A percentile compares a stretch with the other conserved stretches of the same genome.
phyloP scores from a whole-genome alignment of 1,140 invertebrate species.

The Mya arenaria region DNA sequence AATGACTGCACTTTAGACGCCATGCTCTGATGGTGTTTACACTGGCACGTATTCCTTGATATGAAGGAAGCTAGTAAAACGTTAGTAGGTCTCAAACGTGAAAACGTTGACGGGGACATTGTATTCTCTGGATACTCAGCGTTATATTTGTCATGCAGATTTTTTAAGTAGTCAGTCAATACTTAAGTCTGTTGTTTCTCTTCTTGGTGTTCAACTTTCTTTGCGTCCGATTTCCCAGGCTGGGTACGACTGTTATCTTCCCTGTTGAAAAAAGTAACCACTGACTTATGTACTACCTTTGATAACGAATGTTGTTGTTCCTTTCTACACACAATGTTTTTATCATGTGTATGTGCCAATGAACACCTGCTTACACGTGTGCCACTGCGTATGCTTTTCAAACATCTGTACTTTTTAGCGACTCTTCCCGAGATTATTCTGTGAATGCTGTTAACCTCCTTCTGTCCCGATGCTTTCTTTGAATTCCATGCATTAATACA shows the following conservation, averaged over 20 bases:
- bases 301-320: background rate
- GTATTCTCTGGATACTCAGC: background rate
- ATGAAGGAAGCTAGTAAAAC: slow-evolving; percentile 42
- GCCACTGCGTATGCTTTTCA: background rate
- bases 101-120: slow-evolving; percentile 18
- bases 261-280: background rate
- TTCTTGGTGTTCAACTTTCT: background rate
- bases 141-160: slow-evolving; percentile 8
- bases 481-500: background rate
- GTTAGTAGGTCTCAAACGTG: slow-evolving; percentile 18
- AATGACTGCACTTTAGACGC: slow-evolving; percentile 34
- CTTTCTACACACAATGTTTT: background rate
- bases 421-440: background rate
- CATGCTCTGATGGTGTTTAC: slow-evolving; percentile 46
- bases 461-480: background rate
- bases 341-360: background rate
- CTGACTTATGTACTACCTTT: background rate
- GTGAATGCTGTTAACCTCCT: background rate
- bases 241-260: slow-evolving; percentile 13
- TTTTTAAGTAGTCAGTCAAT: slow-evolving; percentile 40
- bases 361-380: background rate
- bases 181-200: slow-evolving; percentile 22
- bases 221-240: slow-evolving; percentile 15
- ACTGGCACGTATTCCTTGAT: slow-evolving; percentile 40
- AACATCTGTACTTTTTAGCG: background rate